Evolutionary conservation across 2,797 vertebrate species (phyloP).

Genomic region (Myripristis jacobus): DNA sequence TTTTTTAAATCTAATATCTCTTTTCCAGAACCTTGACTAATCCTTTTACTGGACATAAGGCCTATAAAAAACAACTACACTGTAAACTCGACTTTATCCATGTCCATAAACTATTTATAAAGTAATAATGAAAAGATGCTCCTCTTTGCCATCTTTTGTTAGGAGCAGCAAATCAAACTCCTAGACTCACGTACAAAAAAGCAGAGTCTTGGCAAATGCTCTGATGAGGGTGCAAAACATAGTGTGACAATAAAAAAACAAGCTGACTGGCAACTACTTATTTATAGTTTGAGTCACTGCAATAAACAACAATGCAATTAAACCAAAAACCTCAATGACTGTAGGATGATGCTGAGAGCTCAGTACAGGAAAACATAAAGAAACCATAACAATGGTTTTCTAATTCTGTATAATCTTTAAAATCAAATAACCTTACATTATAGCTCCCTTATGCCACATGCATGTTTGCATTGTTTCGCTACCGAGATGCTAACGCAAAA

Average conservation of each 20-base stretch:
- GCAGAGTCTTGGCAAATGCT: neutral
- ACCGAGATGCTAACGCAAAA: neutral
- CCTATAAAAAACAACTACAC: neutral
- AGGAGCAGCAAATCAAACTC: slow-evolving; percentile 1
- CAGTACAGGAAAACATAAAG: no score
- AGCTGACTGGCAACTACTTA: neutral
- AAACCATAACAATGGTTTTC: no score
- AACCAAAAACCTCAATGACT: neutral
- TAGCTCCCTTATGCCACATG: no score
- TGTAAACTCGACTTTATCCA: neutral
- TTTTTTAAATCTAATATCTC: neutral
- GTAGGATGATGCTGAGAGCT: no score
- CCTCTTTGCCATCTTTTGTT: neutral
- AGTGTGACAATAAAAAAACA: neutral
- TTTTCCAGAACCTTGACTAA: neutral
- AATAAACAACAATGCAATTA: neutral
- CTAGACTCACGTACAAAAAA: slow-evolving; percentile 18
- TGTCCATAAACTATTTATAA: neutral
- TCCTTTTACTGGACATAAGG: neutral
- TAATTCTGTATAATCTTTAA: no score
- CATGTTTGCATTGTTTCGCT: no score
- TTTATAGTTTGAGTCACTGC: no score
- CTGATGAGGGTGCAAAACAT: neutral
- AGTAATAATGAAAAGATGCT: neutral
- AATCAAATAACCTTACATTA: no score